phyloP scores from a whole-genome alignment of 1,140 invertebrate genomes.

The Neodiprion virginianus region DNA sequence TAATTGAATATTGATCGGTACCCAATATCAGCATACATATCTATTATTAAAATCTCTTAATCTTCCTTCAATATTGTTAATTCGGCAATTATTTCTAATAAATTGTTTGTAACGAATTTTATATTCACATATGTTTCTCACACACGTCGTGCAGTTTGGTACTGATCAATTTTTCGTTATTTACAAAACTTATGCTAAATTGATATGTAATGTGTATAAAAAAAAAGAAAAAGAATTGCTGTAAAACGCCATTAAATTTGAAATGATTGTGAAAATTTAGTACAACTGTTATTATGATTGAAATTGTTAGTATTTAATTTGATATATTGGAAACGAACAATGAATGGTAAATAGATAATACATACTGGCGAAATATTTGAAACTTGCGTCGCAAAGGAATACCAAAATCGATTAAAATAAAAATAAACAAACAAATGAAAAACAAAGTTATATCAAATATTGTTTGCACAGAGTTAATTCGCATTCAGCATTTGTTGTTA shows the following conservation, averaged over 20 bases:
- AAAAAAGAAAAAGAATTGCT: not conserved
- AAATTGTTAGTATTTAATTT: too few species aligned
- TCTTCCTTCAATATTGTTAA: not conserved
- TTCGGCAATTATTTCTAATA: not conserved
- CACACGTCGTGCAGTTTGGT: not conserved
- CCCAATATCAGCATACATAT: not conserved
- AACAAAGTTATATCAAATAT: too few species aligned
- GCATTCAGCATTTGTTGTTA: too few species aligned
- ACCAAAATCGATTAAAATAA: too few species aligned
- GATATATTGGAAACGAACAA: too few species aligned
- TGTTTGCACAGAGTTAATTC: too few species aligned
- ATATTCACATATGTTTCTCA: not conserved
- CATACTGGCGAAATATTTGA: too few species aligned
- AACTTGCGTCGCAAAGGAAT: too few species aligned
- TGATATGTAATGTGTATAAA: not conserved
- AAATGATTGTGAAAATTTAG: too few species aligned
- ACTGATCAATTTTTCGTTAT: constrained; percentile 7
- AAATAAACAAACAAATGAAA: too few species aligned
- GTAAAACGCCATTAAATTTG: not conserved
- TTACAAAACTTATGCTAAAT: not conserved
- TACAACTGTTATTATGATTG: too few species aligned
- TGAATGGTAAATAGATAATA: too few species aligned
- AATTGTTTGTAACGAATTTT: not conserved
- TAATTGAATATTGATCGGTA: constrained; percentile 4
- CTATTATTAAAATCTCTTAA: not conserved